phyloP scores from a whole-genome alignment of 2,888 invertebrate genomes.

The Poecilus cupreus region DNA sequence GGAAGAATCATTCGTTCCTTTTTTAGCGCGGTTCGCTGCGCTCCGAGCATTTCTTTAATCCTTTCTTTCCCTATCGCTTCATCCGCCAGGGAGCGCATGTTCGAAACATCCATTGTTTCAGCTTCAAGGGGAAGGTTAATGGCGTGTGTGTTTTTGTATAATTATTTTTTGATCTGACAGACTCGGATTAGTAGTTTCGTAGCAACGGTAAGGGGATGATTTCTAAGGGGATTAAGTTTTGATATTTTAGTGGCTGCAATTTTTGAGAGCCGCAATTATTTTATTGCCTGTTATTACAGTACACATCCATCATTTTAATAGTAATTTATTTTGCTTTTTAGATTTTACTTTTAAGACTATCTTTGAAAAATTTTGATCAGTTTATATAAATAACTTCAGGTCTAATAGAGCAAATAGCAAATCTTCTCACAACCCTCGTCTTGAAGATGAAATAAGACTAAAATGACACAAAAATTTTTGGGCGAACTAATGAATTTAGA shows the following conservation, averaged over 20 bases:
- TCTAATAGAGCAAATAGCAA: no score
- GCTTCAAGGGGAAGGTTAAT: background rate
- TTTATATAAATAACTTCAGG: no score
- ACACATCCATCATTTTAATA: no score
- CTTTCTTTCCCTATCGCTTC: slow-evolving; percentile 23
- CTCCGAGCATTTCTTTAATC: slow-evolving; percentile 27
- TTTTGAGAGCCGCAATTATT: background rate
- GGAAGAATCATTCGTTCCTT: slow-evolving; percentile 28
- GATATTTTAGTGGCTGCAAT: slow-evolving; percentile 4
- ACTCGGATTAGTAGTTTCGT: background rate
- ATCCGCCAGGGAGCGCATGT: slow-evolving; percentile 9
- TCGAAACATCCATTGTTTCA: background rate
- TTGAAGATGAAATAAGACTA: no score
- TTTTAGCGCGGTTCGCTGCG: background rate
- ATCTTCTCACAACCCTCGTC: no score
- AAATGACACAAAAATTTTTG: no score
- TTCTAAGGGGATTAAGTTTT: slow-evolving; percentile 21
- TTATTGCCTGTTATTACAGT: background rate
- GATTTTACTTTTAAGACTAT: no score
- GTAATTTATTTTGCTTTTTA: no score
- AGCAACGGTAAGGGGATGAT: slow-evolving; percentile 16
- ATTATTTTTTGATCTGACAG: slow-evolving; percentile 32
- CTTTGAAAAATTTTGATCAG: no score
- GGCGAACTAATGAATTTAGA: no score
- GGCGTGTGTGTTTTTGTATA: background rate